Evolutionary conservation across 2,113 vertebrate genomes (phyloP), one percentile per base, ranked within the genome.

Genomic region (Ailurus styani): DNA sequence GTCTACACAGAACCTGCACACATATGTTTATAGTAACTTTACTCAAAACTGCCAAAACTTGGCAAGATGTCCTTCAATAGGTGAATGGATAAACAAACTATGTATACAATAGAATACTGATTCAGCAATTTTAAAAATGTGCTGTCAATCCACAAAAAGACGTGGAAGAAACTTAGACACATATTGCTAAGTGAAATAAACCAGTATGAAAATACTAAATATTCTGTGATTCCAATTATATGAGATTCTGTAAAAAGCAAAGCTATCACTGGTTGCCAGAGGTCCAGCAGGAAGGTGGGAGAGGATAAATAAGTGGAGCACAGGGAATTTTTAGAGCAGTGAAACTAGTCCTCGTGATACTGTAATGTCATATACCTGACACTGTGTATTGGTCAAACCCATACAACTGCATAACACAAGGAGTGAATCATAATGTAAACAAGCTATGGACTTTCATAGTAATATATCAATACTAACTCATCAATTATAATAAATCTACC

Each of bases 321-420:
- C 1, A 13, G 20, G 6, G 12, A 3, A n/a, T 10, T 60, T 96
- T 60, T 47, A 84, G 29, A 21, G 50, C 11, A 45, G 40, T 40
- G 31, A 90, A 66, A 57, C 13, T 7, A 47, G 40, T 79, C 37
- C 27, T n/a, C 3, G 0, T 12, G 8, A 85, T 27, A 47, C 17
- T 37, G 0, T 10, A 37, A 92, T 6, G 2, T 66, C 18, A 7
- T 7, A 10, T 47, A 52, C 0, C 31, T 21, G 21, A 34, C 9
- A 45, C 1, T 21, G 78, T 18, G 0, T 18, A 37, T 68, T 50
- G 79, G 37, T 93, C n/a, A 68, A 75, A 70, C 1, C 13, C 45
- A 34, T 73, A n/a, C 3, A 85, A 77, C 15, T 55, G 5, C 57
- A 37, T 21, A 90, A 62, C 23, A 92, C 0, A 54, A 73, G 50